Evolutionary conservation across 2,888 invertebrate species (phyloP).

Genomic region (Tipula helvola): DNA sequence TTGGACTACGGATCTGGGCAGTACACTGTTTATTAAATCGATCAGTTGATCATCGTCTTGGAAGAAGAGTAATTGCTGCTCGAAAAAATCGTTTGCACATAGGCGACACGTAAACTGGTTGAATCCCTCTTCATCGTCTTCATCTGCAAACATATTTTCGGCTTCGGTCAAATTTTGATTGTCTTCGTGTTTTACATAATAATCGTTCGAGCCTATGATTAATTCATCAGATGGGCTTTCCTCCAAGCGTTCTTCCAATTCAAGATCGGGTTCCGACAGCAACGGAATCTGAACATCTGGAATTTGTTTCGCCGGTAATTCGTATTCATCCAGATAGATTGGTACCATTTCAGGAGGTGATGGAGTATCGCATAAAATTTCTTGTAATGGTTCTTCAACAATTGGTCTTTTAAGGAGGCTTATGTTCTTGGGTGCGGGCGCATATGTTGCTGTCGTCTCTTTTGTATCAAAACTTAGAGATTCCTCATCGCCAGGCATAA

Average conservation of each 20-base stretch:
- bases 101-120: slow-evolving; percentile 11
- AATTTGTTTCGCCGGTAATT: background rate
- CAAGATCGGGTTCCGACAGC: background rate
- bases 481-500: background rate
- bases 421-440: background rate
- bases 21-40: background rate
- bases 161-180: background rate
- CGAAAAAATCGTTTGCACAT: slow-evolving; percentile 7
- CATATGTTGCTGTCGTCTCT: background rate
- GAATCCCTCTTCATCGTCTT: background rate
- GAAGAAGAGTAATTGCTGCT: slow-evolving; percentile 12
- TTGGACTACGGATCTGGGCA: background rate
- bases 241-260: background rate
- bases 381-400: background rate
- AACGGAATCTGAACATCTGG: background rate
- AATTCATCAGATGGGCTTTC: background rate
- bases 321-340: background rate
- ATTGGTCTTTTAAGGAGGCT: background rate
- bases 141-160: background rate
- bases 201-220: background rate
- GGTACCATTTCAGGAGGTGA: background rate
- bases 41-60: background rate
- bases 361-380: background rate
- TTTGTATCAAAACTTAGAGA: background rate
- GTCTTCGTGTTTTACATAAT: background rate